phyloP scores from a whole-genome alignment of 37 sponge, comb jelly and placozoan species.

The Chondrilla cf. caribensis region DNA sequence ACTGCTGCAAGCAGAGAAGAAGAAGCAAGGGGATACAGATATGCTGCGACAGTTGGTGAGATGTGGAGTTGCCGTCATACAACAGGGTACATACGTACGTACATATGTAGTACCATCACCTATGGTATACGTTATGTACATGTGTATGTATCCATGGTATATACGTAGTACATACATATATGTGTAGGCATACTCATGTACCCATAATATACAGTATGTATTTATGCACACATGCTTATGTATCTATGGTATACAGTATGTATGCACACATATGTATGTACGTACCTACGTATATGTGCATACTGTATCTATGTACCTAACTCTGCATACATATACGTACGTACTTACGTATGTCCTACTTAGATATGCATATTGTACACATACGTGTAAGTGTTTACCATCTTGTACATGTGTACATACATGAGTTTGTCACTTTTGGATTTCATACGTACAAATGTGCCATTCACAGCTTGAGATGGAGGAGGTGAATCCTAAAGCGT shows the following conservation, averaged over 20 bases:
- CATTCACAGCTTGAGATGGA: constrained; percentile 18
- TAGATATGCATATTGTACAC: not conserved
- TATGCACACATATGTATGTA: not conserved
- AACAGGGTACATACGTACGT: not conserved
- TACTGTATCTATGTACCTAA: not conserved
- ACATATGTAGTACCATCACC: not conserved
- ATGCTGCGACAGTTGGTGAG: not conserved
- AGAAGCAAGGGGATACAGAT: not conserved
- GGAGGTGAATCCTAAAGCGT: not conserved
- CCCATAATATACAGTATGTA: too few relatives aligned
- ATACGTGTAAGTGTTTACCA: not conserved
- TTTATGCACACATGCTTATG: not conserved
- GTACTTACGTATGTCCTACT: not conserved
- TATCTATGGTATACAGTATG: not conserved
- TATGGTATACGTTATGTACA: not conserved
- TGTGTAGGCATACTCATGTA: too few relatives aligned
- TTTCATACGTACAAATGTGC: not conserved
- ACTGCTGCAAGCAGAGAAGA: not conserved
- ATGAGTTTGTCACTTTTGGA: not conserved
- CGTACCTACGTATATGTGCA: not conserved
- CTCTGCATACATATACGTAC: not conserved
- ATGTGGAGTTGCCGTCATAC: not conserved
- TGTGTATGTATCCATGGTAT: not conserved
- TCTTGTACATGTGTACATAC: not conserved
- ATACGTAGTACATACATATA: not conserved